These are phyloP conservation scores for Vultur gryphus DNA, from an alignment of 2,797 vertebrate genomes.

Conservation along the genomic window DNA sequence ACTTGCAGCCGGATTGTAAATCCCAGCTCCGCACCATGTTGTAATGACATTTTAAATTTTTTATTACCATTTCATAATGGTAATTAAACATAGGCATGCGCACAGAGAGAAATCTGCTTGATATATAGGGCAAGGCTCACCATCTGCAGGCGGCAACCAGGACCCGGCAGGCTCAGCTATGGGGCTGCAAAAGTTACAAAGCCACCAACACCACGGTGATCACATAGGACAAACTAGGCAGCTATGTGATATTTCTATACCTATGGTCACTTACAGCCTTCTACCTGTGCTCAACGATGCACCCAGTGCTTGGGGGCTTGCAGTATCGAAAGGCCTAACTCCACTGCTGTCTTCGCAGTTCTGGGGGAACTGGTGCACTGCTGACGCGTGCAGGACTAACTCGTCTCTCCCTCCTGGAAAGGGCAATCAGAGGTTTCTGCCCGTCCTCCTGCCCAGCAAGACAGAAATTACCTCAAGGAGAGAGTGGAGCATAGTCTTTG, in stretches of 20 bases:
- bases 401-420: neutral
- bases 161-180: neutral
- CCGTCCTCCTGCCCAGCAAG: neutral
- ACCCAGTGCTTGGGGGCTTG: neutral
- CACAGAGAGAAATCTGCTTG: neutral
- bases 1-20: neutral
- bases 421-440: neutral
- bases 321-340: neutral
- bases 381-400: neutral
- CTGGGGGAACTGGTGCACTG: neutral
- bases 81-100: neutral
- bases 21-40: neutral
- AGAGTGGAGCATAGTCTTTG: neutral
- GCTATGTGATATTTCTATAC: neutral
- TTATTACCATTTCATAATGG: neutral
- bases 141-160: fast-evolving
- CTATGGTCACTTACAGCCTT: neutral
- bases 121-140: neutral
- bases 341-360: fast-evolving
- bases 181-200: neutral
- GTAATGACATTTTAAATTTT: neutral
- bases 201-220: neutral
- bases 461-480: neutral
- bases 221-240: fast-evolving
- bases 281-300: fast-evolving